Evolutionary conservation across 2,888 invertebrate species (phyloP).

Genomic region (Myopa tessellatipennis): DNA sequence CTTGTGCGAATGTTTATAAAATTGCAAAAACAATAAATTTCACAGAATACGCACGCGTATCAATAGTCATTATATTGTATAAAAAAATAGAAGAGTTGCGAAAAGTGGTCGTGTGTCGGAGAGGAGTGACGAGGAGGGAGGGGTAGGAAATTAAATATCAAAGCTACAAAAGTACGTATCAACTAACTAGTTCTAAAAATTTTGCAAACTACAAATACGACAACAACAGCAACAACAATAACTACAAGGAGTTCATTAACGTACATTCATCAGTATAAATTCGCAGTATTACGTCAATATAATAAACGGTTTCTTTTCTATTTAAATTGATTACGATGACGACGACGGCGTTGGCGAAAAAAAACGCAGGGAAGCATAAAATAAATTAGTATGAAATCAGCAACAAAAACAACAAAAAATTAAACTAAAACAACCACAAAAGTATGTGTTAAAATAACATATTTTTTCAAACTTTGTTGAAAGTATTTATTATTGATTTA

Average conservation of each 20-base stretch:
- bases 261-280: not conserved
- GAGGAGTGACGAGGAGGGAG: not conserved
- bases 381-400: not conserved
- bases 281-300: conserved; percentile 1
- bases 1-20: too few species aligned
- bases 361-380: not conserved
- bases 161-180: not conserved
- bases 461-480: not conserved
- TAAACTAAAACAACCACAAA: not conserved
- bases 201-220: not conserved
- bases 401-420: not conserved
- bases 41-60: too few species aligned
- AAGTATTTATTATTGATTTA: not conserved
- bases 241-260: not conserved
- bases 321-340: not conserved
- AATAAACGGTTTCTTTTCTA: too few species aligned
- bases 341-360: not conserved
- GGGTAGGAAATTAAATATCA: not conserved
- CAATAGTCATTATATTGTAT: too few species aligned
- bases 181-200: not conserved
- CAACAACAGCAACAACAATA: not conserved
- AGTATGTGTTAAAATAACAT: not conserved
- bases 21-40: too few species aligned
- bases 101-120: not conserved
- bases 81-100: too few species aligned